Evolutionary conservation across 2,888 invertebrate genomes (phyloP), one percentile per base, ranked within the genome.

Genomic region (Cabera pusaria): DNA sequence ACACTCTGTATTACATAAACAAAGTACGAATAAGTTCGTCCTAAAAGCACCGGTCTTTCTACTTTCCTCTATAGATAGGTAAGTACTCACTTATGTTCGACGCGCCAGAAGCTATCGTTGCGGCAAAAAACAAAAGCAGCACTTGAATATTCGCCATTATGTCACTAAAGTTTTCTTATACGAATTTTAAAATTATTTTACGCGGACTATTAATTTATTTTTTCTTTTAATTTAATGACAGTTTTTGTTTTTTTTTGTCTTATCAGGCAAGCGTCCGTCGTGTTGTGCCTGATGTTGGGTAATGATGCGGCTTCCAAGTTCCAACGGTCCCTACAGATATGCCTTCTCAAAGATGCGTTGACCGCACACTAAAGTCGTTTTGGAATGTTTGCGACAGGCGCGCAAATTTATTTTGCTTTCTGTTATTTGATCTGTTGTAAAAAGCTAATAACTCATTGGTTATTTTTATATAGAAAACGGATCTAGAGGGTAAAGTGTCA

Each of bases 1-100:
- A n/a, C n/a, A n/a, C n/a, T n/a, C n/a, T n/a, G n/a, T n/a, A n/a
- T n/a, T n/a, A n/a, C n/a, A n/a, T n/a, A n/a, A n/a, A n/a, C n/a
- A n/a, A n/a, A n/a, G n/a, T n/a, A n/a, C n/a, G n/a, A n/a, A n/a
- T n/a, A n/a, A n/a, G n/a, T n/a, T n/a, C n/a, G n/a, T n/a, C n/a
- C n/a, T n/a, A n/a, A n/a, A n/a, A n/a, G n/a, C 42, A 69, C 70
- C 59, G 40, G 72, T 67, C 48, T 46, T 59, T 70, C 77, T 60
- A 82, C 81, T 82, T 83, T 82, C 79, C 73, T 82, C 60, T 49
- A 58, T 58, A 57, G 48, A 45, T n/a, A n/a, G n/a, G n/a, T n/a
- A n/a, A n/a, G n/a, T 62, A 86, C 87, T 88, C 78, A 87, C 87
- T 79, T 72, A 83, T 68, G 46, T 79, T 72, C 10, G 84, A 76